These are phyloP conservation scores for Okapia johnstoni DNA, from an alignment of 2,113 vertebrate genomes.

Conservation along the genomic window DNA sequence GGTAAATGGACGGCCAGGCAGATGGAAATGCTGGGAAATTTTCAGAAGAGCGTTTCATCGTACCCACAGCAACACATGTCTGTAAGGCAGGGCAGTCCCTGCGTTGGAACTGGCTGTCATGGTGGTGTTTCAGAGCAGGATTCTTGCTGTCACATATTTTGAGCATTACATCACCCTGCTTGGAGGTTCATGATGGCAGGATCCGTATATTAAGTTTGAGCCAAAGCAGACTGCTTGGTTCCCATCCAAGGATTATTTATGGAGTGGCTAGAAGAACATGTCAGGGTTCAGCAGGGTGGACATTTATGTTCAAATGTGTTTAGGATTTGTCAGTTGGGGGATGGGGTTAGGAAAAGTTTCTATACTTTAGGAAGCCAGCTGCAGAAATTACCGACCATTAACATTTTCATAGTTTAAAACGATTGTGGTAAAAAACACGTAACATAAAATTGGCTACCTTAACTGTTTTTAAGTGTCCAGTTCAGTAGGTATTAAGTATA, in stretches of 20 bases:
- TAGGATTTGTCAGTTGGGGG: background rate
- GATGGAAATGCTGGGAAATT: background rate
- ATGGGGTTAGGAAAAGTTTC: background rate
- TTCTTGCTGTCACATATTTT: background rate
- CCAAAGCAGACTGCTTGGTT: background rate
- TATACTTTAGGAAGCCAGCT: background rate
- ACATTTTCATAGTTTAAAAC: background rate
- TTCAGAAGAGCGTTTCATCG: background rate
- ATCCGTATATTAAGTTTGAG: background rate
- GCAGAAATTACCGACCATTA: background rate
- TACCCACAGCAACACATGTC: background rate
- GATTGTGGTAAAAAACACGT: background rate
- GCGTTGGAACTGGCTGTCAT: background rate
- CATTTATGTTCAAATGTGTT: background rate
- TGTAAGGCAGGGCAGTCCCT: no score
- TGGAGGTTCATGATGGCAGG: background rate
- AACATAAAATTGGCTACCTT: no score
- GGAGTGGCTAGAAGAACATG: background rate
- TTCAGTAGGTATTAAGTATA: background rate
- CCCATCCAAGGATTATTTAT: conserved; percentile 3
- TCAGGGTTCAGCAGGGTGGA: background rate
- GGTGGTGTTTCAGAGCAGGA: background rate
- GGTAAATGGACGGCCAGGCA: no score
- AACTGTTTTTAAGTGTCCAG: background rate
- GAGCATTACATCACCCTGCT: background rate